These are phyloP conservation scores for Sepiola atlantica DNA, from an alignment of 2,888 invertebrate species.

Conservation along the genomic window DNA sequence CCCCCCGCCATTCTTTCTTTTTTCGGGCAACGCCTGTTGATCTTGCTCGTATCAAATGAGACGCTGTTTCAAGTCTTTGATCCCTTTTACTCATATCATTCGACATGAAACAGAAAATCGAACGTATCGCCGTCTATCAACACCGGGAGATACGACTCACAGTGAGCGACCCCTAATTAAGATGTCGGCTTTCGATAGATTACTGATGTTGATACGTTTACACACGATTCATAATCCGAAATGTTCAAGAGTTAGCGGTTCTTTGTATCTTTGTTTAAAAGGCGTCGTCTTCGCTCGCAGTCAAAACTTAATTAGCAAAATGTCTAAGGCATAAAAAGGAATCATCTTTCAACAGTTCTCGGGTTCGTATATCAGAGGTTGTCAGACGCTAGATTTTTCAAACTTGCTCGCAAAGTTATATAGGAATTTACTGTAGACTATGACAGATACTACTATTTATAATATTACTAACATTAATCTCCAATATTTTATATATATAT, in stretches of 20 bases:
- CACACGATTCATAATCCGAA: background rate
- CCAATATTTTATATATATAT: too few relatives aligned
- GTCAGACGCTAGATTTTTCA: background rate
- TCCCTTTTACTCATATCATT: background rate
- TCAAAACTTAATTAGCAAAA: background rate
- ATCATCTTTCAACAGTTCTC: background rate
- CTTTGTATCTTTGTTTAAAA: background rate
- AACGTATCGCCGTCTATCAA: background rate
- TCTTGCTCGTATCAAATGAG: background rate
- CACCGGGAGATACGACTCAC: background rate
- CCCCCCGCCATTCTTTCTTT: background rate
- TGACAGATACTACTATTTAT: too few relatives aligned
- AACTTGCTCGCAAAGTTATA: background rate
- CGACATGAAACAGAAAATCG: background rate
- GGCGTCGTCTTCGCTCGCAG: background rate
- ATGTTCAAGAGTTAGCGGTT: background rate
- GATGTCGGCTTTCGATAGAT: background rate
- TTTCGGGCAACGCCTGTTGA: background rate
- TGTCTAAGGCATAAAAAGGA: background rate
- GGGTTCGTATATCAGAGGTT: background rate
- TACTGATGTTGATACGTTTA: background rate
- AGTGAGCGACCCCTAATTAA: background rate
- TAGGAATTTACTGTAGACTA: background rate
- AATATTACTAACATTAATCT: too few relatives aligned
- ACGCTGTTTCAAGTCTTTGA: background rate